phyloP scores from a whole-genome alignment of 2,113 vertebrate species.

The Hyla sarda region DNA sequence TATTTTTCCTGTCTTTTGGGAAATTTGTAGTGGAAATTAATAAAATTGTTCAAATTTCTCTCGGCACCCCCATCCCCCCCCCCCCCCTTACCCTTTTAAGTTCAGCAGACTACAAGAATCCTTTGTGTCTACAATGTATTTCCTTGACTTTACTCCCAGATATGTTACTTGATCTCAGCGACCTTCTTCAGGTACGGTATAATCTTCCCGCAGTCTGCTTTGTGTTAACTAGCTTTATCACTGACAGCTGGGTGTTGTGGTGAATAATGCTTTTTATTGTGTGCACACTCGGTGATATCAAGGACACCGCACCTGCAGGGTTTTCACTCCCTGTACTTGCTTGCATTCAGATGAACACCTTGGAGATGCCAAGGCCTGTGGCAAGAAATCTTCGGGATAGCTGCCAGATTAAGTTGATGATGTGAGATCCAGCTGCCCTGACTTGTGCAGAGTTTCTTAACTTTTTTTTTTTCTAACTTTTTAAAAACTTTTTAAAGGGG shows the following conservation, averaged over 20 bases:
- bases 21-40: slow-evolving; percentile 17
- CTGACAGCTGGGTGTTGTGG: slow-evolving; percentile 19
- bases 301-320: slow-evolving; percentile 13
- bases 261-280: slow-evolving; percentile 49
- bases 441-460: slow-evolving; percentile 22
- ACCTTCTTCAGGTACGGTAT: slow-evolving; percentile 89
- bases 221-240: slow-evolving; percentile 29
- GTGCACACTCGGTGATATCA: background rate
- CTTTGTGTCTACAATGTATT: slow-evolving; percentile 11
- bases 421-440: slow-evolving; percentile 6
- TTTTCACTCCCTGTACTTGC: slow-evolving; percentile 6
- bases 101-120: slow-evolving; percentile 33
- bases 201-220: slow-evolving; percentile 4
- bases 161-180: slow-evolving; percentile 97
- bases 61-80: too few species aligned
- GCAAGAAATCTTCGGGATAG: background rate
- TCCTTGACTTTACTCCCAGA: slow-evolving; percentile 83
- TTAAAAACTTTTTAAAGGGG: background rate
- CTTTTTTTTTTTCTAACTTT: background rate
- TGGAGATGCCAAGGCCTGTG: background rate
- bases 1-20: slow-evolving; percentile 28
- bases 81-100: background rate
- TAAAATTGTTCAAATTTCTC: background rate
- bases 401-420: slow-evolving; percentile 12
- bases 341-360: slow-evolving; percentile 4